These are phyloP conservation scores for Mechanitis messenoides DNA, from an alignment of 2,888 invertebrate genomes.

Conservation along the genomic window DNA sequence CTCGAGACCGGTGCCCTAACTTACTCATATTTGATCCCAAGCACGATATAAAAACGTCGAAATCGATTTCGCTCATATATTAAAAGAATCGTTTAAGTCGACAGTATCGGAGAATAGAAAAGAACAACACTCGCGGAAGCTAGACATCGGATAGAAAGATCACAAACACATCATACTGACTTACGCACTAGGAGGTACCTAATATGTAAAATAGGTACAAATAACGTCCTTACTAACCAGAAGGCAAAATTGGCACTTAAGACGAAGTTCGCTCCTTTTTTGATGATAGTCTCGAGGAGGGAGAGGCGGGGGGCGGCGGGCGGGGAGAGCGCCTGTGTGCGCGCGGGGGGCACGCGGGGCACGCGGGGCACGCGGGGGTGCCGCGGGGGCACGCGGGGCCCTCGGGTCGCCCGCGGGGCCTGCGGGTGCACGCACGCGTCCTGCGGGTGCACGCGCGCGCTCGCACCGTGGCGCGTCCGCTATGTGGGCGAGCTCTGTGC, in stretches of 20 bases:
- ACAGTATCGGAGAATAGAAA: conserved; percentile 11
- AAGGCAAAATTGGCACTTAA: conserved; percentile 78
- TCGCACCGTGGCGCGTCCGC: conserved; percentile 31
- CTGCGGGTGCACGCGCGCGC: conserved; percentile 15
- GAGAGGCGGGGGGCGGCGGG: conserved; percentile 32
- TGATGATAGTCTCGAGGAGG: conserved; percentile 48
- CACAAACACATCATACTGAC: conserved; percentile 63
- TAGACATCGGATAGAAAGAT: conserved; percentile 43
- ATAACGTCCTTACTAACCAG: conserved; percentile 74
- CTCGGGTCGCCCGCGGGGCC: conserved; percentile 3
- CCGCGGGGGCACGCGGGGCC: conserved; percentile 20
- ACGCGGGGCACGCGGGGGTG: conserved; percentile 17
- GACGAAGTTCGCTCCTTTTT: conserved; percentile 63
- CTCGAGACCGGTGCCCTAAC: conserved; percentile 39
- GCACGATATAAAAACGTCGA: conserved; percentile 62
- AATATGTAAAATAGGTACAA: conserved; percentile 73
- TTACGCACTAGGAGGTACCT: conserved; percentile 73
- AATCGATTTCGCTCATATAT: conserved; percentile 39
- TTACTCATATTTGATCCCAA: conserved; percentile 73
- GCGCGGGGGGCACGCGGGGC: conserved; percentile 23
- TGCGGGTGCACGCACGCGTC: conserved; percentile 20
- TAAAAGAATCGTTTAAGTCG: conserved; percentile 17
- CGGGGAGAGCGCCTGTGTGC: conserved; percentile 20
- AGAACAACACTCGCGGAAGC: conserved; percentile 39
- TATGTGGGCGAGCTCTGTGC: conserved; percentile 69